Conservation (phyloP, 2,797 vertebrate genomes). For the Chloroceryle amazona region DNA sequence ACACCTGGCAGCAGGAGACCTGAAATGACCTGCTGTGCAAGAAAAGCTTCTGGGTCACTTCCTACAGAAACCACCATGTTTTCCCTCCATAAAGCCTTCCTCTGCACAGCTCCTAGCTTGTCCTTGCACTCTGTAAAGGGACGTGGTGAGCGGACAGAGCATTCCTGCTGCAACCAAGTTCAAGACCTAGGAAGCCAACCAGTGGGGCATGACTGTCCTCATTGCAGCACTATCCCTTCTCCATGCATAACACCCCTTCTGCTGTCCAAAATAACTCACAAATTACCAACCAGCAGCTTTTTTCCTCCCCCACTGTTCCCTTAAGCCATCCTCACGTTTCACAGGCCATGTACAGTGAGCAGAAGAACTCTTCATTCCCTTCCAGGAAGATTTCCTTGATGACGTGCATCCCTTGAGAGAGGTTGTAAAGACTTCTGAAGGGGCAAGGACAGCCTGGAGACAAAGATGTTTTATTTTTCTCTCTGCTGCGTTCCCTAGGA, state of each 20-base stretch:
- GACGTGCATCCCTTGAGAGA: not conserved
- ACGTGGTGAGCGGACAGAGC: accelerated
- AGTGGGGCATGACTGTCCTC: not conserved
- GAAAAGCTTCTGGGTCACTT: not conserved
- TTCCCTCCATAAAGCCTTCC: not conserved
- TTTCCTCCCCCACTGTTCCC: not conserved
- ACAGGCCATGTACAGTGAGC: not conserved
- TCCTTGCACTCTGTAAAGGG: not conserved
- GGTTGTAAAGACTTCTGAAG: not conserved
- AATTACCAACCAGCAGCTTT: not conserved
- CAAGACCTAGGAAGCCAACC: not conserved
- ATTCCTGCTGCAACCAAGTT: not conserved
- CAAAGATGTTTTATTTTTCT: not conserved
- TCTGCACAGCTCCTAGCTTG: not conserved
- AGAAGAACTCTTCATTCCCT: not conserved
- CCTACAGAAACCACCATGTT: not conserved
- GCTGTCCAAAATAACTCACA: not conserved
- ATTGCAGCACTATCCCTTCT: not conserved
- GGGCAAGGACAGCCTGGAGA: not conserved
- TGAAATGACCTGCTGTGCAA: not conserved
- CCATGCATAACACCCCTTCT: not conserved
- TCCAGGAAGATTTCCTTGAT: not conserved
- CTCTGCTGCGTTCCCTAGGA: not conserved
- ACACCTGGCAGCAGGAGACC: not conserved
- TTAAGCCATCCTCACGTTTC: not conserved